These are phyloP conservation scores for Trogon surrucura DNA, from an alignment of 2,113 vertebrate species.

Conservation along the genomic window DNA sequence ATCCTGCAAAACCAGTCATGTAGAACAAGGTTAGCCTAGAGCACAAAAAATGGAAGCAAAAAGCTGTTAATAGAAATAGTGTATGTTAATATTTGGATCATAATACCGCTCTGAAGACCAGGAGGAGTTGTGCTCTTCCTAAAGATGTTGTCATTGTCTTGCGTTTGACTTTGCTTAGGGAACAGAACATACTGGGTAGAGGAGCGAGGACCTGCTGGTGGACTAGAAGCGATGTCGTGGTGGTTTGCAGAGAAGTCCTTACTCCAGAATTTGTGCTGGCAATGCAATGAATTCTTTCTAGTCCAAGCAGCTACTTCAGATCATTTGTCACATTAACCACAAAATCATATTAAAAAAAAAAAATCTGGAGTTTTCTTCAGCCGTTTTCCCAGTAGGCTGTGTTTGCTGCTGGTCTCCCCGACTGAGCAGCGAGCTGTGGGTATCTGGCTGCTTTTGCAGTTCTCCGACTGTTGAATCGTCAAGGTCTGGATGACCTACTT, in stretches of 20 bases:
- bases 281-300: not conserved
- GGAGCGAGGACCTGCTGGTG: not conserved
- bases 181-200: not conserved
- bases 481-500: not conserved
- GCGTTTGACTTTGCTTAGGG: not conserved
- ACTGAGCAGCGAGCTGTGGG: not conserved
- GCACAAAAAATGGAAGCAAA: not conserved
- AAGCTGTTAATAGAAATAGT: not conserved
- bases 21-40: not conserved
- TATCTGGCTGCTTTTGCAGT: not conserved
- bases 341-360: not conserved
- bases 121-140: not conserved
- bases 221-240: not conserved
- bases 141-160: not conserved
- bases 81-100: not conserved
- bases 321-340: not conserved
- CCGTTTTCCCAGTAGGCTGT: not conserved
- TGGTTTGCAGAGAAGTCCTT: not conserved
- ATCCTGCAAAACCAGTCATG: not conserved
- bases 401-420: not conserved
- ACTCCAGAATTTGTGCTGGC: not conserved
- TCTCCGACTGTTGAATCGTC: not conserved
- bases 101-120: not conserved
- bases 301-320: not conserved
- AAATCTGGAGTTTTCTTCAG: not conserved